These are phyloP conservation scores for Heterotis niloticus DNA, from an alignment of 2,113 vertebrate genomes.

Conservation along the genomic window DNA sequence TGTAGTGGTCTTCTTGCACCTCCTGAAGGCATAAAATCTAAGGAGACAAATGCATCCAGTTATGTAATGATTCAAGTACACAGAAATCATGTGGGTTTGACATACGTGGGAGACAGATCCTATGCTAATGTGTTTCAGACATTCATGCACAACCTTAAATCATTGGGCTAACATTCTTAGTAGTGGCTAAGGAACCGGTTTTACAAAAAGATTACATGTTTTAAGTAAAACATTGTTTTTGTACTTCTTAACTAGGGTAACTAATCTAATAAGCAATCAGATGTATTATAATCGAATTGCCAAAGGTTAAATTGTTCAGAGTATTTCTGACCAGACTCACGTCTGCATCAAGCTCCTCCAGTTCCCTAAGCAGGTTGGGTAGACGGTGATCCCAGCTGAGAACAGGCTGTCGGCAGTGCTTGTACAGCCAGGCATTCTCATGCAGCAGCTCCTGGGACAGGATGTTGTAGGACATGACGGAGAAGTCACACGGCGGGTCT, in stretches of 20 bases:
- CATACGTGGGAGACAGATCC: background rate
- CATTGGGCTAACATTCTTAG: too few relatives aligned
- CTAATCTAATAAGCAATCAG: too few relatives aligned
- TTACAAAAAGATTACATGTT: too few relatives aligned
- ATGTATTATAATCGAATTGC: too few relatives aligned
- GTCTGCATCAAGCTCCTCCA: slow-evolving; percentile 78
- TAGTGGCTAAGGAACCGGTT: too few relatives aligned
- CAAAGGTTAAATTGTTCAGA: background rate
- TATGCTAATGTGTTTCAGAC: background rate
- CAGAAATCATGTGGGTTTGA: background rate
- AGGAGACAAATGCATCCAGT: slow-evolving; percentile 29
- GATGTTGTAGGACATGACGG: slow-evolving; percentile 94
- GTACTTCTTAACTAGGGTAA: too few relatives aligned
- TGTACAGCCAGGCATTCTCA: slow-evolving; percentile 84
- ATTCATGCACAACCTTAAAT: too few relatives aligned
- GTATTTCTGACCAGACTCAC: too few relatives aligned
- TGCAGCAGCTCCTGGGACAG: slow-evolving; percentile 87
- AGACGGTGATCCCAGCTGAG: slow-evolving; percentile 80
- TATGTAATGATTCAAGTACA: background rate
- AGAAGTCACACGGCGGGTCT: slow-evolving; percentile 76
- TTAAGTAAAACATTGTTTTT: too few relatives aligned
- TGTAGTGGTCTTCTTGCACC: slow-evolving; percentile 91
- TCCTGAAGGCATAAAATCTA: slow-evolving; percentile 97
- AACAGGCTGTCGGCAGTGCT: slow-evolving; percentile 71
- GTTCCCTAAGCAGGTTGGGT: slow-evolving; percentile 81